Conservation (phyloP, 2,888 invertebrate genomes). For the Schizotus pectinicornis region DNA sequence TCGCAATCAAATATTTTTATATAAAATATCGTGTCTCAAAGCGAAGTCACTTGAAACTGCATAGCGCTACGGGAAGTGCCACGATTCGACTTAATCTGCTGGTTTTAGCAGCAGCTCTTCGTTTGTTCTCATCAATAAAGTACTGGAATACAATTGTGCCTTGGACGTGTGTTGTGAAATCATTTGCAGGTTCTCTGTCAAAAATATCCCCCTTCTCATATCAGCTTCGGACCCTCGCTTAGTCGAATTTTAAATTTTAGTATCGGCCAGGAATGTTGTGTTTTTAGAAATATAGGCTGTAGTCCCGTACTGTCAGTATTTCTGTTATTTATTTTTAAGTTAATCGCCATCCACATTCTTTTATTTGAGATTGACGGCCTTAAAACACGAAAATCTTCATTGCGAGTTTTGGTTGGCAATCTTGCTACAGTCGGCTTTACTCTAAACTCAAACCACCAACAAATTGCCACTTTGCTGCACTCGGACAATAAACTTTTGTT, state of each 20-base stretch:
- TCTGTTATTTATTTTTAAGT: not conserved
- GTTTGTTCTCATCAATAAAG: constrained; percentile 36
- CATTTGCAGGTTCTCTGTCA: constrained; percentile 40
- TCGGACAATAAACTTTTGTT: too few species aligned
- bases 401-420: too few species aligned
- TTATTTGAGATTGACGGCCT: not conserved
- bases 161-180: constrained; percentile 55
- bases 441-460: too few species aligned
- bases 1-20: constrained; percentile 49
- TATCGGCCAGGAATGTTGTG: constrained; percentile 48
- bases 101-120: constrained; percentile 28
- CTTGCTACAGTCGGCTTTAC: too few species aligned
- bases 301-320: constrained; percentile 15
- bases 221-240: constrained; percentile 53
- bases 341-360: not conserved
- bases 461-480: too few species aligned
- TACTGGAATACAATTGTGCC: constrained; percentile 59
- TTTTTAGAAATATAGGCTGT: constrained; percentile 15
- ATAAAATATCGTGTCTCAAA: constrained; percentile 34
- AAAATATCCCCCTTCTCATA: constrained; percentile 45
- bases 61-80: constrained; percentile 41
- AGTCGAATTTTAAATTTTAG: constrained; percentile 35
- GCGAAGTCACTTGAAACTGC: constrained; percentile 27
- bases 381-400: too few species aligned
- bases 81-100: constrained; percentile 31